A percentile compares a stretch with the other conserved stretches of the same genome.
These are phyloP conservation scores for Hypomecis punctinalis DNA, from an alignment of 2,888 invertebrate species.

Conservation along the genomic window DNA sequence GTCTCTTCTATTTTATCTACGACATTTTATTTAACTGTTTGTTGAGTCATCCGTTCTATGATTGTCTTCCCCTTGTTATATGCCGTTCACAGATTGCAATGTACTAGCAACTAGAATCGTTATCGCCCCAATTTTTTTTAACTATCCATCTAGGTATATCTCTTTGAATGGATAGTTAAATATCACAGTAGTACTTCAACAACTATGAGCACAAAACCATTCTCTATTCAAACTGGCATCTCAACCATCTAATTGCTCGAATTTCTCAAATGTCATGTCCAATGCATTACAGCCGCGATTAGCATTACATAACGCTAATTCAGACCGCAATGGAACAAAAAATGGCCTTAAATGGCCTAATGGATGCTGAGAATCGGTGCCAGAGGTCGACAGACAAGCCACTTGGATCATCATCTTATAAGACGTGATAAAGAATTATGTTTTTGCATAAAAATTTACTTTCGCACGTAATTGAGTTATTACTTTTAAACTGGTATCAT, in stretches of 20 bases:
- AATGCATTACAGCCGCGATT: slow-evolving; percentile 23
- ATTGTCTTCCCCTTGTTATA: too few species aligned
- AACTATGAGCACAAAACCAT: background rate
- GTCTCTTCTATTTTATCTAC: too few species aligned
- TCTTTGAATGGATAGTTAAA: too few species aligned
- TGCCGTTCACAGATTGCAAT: too few species aligned
- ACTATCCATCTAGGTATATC: too few species aligned
- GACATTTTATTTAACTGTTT: too few species aligned
- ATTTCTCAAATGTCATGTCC: slow-evolving; percentile 28
- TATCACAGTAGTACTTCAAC: too few species aligned
- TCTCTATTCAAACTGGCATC: background rate
- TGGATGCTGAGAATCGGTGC: slow-evolving; percentile 26
- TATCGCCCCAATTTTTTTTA: too few species aligned
- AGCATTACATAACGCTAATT: slow-evolving; percentile 27
- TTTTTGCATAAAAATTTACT: slow-evolving; percentile 8
- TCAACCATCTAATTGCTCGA: slow-evolving; percentile 20
- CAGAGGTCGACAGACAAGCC: slow-evolving; percentile 24
- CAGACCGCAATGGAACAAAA: slow-evolving; percentile 19
- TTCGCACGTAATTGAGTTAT: slow-evolving; percentile 19
- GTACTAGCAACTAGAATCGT: too few species aligned
- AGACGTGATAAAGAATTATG: slow-evolving; percentile 11
- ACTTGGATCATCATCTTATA: slow-evolving; percentile 9
- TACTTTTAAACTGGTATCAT: background rate
- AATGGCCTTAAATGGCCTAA: slow-evolving; percentile 18
- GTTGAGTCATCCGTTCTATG: too few species aligned